Evolutionary conservation across 2,888 invertebrate species (phyloP).

Genomic region (Temnothorax rugatulus): DNA sequence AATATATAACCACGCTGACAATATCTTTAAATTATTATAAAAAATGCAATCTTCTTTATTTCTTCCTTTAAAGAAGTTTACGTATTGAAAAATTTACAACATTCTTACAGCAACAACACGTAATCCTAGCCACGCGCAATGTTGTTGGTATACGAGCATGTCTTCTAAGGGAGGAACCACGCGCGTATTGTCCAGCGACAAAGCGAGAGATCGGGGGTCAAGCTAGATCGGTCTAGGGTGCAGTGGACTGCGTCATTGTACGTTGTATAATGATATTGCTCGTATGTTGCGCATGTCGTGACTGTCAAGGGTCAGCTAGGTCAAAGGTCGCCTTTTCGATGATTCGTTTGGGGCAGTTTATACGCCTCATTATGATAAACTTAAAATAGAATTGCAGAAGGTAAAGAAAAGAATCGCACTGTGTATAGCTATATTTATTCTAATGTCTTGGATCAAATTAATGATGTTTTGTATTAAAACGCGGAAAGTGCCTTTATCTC

Average conservation of each 20-base stretch:
- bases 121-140: neutral
- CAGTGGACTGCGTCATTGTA: constrained; percentile 79
- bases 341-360: constrained; percentile 68
- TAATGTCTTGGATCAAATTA: neutral
- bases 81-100: neutral
- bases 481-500: neutral
- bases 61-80: neutral
- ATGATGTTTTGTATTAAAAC: neutral
- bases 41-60: neutral
- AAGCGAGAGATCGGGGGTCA: constrained; percentile 76
- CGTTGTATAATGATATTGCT: constrained; percentile 79
- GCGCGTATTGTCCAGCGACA: constrained; percentile 71
- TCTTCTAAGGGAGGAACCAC: constrained; percentile 51
- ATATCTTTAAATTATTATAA: neutral
- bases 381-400: constrained; percentile 64
- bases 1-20: neutral
- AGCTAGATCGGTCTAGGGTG: constrained; percentile 74
- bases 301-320: constrained; percentile 74
- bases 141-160: constrained; percentile 54
- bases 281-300: constrained; percentile 77
- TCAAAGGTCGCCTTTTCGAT: constrained; percentile 76
- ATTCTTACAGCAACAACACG: neutral
- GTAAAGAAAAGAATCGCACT: neutral
- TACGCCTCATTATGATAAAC: constrained; percentile 78
- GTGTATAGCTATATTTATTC: neutral